Base-by-base conservation (phyloP, 2,888 invertebrate genomes). In the Saturnia japonica region DNA sequence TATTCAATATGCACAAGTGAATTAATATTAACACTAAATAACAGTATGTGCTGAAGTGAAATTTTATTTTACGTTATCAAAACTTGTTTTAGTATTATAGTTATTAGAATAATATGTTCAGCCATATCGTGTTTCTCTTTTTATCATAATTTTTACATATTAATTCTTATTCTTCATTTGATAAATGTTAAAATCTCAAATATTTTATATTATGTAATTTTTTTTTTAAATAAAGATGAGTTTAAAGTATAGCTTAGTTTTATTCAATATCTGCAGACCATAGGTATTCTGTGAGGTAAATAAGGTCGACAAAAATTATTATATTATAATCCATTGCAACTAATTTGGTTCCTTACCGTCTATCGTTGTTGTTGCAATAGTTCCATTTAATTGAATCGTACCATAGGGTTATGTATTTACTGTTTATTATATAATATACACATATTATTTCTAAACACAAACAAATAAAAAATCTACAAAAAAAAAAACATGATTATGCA, bases 1-100 rank as follows among this genome's bases (percentile, higher is more conserved):
- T 51, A 68, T 70, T 67, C 60, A 68, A 57, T 25, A 67, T 68
- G 71, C 74, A 74, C 72, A 69, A 72, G 68, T 74, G 71, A 72
- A 70, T 40, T 62, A 28, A 62, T 54, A 54, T 47, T 68, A 28
- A 25, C 25, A 47, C 25, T 28, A 14, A 14, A 14, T 57, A 9
- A 57, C 57, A 8, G 3, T 12, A 28, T n/a, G 4, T 2, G 12
- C 11, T 57, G 1, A 14, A 25, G 57, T 57, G 12, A 25, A 25
- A 57, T 57, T 57, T 57, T 57, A 68, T 34, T 51, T 68, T 47
- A n/a, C 25, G 7, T 28, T 12, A 68, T 25, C 28, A 54, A 22
- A 22, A 43, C 45, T 34, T 28, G 45, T 68, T 28, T 47, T 6
- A 68, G 25, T 28, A 11, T 6, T 47, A 19, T 28, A 47, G 34